Evolutionary conservation across 2,888 invertebrate genomes (phyloP), one percentile per base, ranked within the genome.

Genomic region (Anthophora plumipes): DNA sequence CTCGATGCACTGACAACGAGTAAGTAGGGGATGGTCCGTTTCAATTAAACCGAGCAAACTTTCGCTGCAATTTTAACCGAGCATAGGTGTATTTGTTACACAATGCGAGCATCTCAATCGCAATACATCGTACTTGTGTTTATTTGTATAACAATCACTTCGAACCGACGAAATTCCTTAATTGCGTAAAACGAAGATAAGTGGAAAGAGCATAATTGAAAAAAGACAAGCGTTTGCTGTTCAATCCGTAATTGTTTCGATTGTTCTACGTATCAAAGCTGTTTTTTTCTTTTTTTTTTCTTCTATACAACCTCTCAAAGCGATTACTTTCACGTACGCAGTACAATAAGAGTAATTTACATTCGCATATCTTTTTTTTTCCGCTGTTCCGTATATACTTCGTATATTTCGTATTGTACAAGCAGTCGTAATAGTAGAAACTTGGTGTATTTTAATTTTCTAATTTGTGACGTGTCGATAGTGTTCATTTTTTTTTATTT

Each of bases 391-490:
- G 59, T 46, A 48, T 59, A 54, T 22, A 61, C n/a, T 59, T 67
- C 22, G 43, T 75, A 57, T 55, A 41, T n/a, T 20, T 43, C 50
- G 55, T 77, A 71, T 70, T 43, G 70, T 77, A 77, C 22, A 79
- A 77, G 64, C 70, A 50, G 52, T 48, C 46, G 50, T 79, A 64
- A n/a, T n/a, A n/a, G n/a, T 31, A 71, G 50, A 79, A 77, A 77
- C 31, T 50, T 11, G 17, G 52, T 77, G n/a, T 41, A 64, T 64
- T 67, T 73, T 31, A 67, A 41, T 46, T 67, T 48, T 31, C 20
- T 61, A 68, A 68, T 43, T 52, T 37, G 39, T 63, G 46, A 69
- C 43, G 43, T 7, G 63, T 63, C 14, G 25, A 54, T 61, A 66
- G 46, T 31, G 22, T 50, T n/a, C n/a, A n/a, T n/a, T 41, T 41